phyloP scores from a whole-genome alignment of 2,888 invertebrate genomes.

The Leptopilina syphax region DNA sequence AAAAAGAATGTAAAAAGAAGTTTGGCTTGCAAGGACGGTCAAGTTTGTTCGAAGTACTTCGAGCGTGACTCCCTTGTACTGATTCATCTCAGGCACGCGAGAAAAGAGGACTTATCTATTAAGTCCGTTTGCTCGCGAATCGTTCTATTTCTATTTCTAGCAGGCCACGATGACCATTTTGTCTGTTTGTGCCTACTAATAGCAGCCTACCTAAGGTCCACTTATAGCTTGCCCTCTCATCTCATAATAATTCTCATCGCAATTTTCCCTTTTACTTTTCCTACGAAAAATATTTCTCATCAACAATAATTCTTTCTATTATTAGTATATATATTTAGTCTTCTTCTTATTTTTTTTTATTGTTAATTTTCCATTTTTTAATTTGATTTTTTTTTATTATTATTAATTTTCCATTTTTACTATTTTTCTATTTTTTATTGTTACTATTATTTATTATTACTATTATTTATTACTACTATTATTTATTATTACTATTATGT shows the following conservation, averaged over 20 bases:
- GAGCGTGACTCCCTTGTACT: slow-evolving; percentile 52
- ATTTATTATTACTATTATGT: too few species aligned
- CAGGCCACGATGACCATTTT: slow-evolving; percentile 65
- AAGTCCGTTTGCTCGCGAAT: slow-evolving; percentile 51
- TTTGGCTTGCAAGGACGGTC: slow-evolving; percentile 8
- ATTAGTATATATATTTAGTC: slow-evolving; percentile 21
- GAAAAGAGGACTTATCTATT: slow-evolving; percentile 52
- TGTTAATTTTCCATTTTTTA: too few species aligned
- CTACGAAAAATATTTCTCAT: slow-evolving; percentile 8
- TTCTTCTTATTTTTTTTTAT: too few species aligned
- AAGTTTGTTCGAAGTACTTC: slow-evolving; percentile 28
- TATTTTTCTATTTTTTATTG: too few species aligned
- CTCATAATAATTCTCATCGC: background rate
- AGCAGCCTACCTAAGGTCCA: slow-evolving; percentile 59
- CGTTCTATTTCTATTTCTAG: slow-evolving; percentile 71
- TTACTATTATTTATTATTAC: too few species aligned
- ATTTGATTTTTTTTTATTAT: too few species aligned
- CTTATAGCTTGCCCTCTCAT: slow-evolving; percentile 41
- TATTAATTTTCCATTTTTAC: too few species aligned
- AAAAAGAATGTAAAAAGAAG: background rate
- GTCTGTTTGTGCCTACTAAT: slow-evolving; percentile 72
- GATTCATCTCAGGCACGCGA: slow-evolving; percentile 56
- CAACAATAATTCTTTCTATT: background rate
- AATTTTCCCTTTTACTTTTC: slow-evolving; percentile 10
- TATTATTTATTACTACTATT: too few species aligned